Percentiles rank a stretch among this genome's conserved stretches.
phyloP scores from a whole-genome alignment of 2,797 vertebrate genomes.

The Peromyscus melanophrys region DNA sequence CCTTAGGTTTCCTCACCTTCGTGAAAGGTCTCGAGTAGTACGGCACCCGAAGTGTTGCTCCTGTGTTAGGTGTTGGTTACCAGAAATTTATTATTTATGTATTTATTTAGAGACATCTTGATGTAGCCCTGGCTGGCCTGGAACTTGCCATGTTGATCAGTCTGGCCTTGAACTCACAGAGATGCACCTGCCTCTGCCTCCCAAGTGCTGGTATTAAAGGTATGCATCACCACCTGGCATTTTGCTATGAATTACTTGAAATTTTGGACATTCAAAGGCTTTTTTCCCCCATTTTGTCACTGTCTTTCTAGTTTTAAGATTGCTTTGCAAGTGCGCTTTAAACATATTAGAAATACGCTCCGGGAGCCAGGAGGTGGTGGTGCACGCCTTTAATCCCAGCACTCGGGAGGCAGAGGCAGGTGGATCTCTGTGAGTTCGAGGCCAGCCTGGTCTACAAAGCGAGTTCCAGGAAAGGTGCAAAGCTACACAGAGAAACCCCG shows the following conservation, averaged over 20 bases:
- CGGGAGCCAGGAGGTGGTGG: not conserved
- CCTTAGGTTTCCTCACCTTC: not conserved
- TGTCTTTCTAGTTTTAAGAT: not conserved
- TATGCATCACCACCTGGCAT: not conserved
- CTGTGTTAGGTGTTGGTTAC: not conserved
- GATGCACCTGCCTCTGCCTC: not conserved
- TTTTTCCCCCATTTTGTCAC: conserved; percentile 1
- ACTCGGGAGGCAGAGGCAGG: no score
- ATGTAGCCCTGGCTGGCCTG: not conserved
- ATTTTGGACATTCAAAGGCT: not conserved
- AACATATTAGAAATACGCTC: not conserved
- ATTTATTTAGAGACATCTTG: not conserved
- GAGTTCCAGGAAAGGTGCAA: no score
- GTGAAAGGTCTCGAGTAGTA: not conserved
- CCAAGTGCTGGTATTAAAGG: not conserved
- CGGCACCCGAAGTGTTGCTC: not conserved
- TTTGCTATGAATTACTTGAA: not conserved
- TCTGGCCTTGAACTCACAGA: not conserved
- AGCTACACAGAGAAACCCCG: no score
- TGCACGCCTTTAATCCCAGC: no score
- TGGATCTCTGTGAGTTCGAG: no score
- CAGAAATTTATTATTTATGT: not conserved
- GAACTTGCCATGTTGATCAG: no score
- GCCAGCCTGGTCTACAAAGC: no score
- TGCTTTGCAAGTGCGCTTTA: not conserved